Evolutionary conservation across 2,888 invertebrate genomes (phyloP), one percentile per base, ranked within the genome.

Genomic region (Troides helena): DNA sequence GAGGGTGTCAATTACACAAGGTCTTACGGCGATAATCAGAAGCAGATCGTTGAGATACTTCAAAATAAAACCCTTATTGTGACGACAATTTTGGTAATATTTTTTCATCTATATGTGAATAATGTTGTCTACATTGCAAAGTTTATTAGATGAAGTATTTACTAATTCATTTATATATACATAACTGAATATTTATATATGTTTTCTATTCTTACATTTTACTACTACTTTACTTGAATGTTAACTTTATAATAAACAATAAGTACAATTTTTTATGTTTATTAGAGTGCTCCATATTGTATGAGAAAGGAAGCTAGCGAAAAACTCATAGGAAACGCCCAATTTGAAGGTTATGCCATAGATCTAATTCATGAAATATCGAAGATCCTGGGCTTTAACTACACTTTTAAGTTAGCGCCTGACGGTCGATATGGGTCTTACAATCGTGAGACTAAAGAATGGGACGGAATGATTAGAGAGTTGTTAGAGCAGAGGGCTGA

Each of bases 291-390:
- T 66, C 99, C 99, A 1, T 99, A 99, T 87, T 97, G 98, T 79
- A 99, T 99, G 98, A 93, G 97, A 74, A 98, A 97, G 87, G 96
- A 97, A 81, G 96, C 97, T 8, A 96, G 96, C 78, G 96, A 96
- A 78, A 96, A 96, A 73, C 92, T 98, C 65, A 94, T 95, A 7
- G 98, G 98, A 57, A 98, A 98, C 88, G 97, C 97, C 78, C 97
- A 97, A 80, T 98, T 96, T 87, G 98, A 98, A 86, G 98, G 98
- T 53, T 99, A 98, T 92, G 98, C 97, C 75, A 96, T 99, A 73
- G 99, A 99, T 93, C 93, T 99, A 72, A 96, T 99, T 82, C 95
- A 97, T 82, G 98, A 98, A 92, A 98, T 99, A 88, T 96, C 99
- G 65, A 95, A 95, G 82, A 94, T 96, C 74, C 93, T 97, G 77